Base-by-base conservation (phyloP, 64 coral and sea anemone genomes). In the Dendronephthya gigantea region DNA sequence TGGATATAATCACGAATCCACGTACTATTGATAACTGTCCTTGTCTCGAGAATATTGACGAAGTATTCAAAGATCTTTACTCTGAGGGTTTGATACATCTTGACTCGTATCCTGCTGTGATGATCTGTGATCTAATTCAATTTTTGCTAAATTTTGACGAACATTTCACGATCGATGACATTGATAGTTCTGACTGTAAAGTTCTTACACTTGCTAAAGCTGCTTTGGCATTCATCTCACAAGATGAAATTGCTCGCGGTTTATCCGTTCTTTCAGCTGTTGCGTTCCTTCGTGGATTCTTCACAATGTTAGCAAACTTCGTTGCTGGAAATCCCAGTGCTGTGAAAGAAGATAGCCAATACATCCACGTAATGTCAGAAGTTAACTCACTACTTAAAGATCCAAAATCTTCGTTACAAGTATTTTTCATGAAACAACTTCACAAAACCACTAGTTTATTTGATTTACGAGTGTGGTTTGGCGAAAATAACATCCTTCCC, bases 341-440 rank as follows among this genome's bases (percentile, higher is more conserved):
- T 29, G 0, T 39, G 32, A 79, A 13, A 34, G 9, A 39, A 1
- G 72, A 9, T 6, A 79, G 32, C 37, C 72, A 8, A 34, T 34
- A 33, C 36, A 36, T 29, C 22, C 32, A 9, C 17, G 1, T 39
- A 0, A 79, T 79, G 72, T 5, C 15, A 34, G 72, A 79, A 34
- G 36, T 79, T 33, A 34, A 39, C 11, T 79, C 72, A 16, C 32
- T 79, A 36, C 36, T 79, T 9, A 79, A 34, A 79, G 72, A 1
- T 35, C 32, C 30, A 6, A 2, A 79, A 2, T 33, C 72, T 35
- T 79, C 72, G 72, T 29, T 79, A 17, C 31, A 39, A 79, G 0
- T 79, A 0, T 79, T 36, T 79, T 79, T 79, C 29, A 19, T 79
- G 32, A 79, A 79, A 79, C 72, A 79, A 79, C 72, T 79, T 19